phyloP scores from a whole-genome alignment of 2,113 vertebrate genomes.

The Lethenteron reissneri region DNA sequence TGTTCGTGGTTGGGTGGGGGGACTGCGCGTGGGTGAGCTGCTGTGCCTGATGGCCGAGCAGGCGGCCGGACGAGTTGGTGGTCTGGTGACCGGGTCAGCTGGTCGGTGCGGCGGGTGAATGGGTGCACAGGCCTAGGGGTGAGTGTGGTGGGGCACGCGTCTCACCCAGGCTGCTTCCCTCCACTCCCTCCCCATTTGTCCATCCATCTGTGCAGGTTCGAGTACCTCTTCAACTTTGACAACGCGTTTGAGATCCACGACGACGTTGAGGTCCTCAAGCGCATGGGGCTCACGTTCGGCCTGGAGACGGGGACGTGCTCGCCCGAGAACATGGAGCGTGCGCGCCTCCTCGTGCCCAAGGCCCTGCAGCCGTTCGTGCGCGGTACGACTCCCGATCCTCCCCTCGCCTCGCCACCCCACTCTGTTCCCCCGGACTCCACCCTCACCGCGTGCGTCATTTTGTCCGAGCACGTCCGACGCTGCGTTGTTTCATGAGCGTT shows the following conservation, averaged over 20 bases:
- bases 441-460: not conserved
- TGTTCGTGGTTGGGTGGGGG: too few relatives aligned
- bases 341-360: constrained; percentile 75
- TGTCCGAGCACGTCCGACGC: not conserved
- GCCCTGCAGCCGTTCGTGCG: constrained; percentile 95
- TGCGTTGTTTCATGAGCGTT: too few relatives aligned
- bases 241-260: constrained; percentile 98
- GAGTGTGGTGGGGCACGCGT: too few relatives aligned
- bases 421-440: not conserved
- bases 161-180: too few relatives aligned
- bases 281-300: constrained; percentile 96
- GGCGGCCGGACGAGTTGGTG: too few relatives aligned
- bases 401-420: not conserved
- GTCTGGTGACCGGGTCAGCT: too few relatives aligned
- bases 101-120: too few relatives aligned
- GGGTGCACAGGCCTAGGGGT: too few relatives aligned
- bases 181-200: not conserved
- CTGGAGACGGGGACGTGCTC: constrained; percentile 82
- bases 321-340: constrained; percentile 65
- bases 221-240: constrained; percentile 98
- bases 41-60: too few relatives aligned
- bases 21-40: too few relatives aligned
- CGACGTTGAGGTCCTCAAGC: constrained; percentile 89
- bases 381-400: constrained; percentile 24
- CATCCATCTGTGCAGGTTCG: constrained; percentile 34